phyloP scores from a whole-genome alignment of 2,888 invertebrate genomes.

The Belgica antarctica region DNA sequence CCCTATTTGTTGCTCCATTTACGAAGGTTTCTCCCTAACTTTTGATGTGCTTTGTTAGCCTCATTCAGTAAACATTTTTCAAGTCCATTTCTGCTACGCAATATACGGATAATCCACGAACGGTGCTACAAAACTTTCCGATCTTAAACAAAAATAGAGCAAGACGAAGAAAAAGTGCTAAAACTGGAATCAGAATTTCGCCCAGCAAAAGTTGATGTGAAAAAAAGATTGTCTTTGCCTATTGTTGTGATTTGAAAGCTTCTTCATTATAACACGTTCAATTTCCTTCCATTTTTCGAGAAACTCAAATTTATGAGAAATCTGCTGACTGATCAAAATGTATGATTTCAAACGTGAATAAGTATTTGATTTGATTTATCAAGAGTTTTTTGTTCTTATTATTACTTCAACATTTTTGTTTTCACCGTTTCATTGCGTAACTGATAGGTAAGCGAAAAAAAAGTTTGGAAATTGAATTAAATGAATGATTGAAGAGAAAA shows the following conservation, averaged over 20 bases:
- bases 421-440: background rate
- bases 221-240: background rate
- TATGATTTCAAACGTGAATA: no score
- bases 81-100: background rate
- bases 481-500: no score
- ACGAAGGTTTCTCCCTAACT: no score
- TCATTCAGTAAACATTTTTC: no score
- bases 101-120: no score
- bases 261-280: constrained; percentile 16
- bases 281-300: constrained; percentile 9
- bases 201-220: constrained; percentile 12
- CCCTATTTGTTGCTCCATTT: no score
- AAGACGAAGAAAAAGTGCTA: background rate
- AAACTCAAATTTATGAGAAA: no score
- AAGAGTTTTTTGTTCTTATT: background rate
- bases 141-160: background rate
- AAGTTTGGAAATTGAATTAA: background rate
- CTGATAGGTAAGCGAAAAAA: background rate
- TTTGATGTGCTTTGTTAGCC: no score
- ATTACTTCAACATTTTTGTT: background rate
- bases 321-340: background rate
- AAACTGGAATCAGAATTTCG: background rate
- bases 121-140: no score
- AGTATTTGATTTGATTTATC: constrained; percentile 39
- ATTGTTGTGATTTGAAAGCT: constrained; percentile 1